These are phyloP conservation scores for Watsonalla binaria DNA, from an alignment of 2,888 invertebrate species.

Conservation along the genomic window DNA sequence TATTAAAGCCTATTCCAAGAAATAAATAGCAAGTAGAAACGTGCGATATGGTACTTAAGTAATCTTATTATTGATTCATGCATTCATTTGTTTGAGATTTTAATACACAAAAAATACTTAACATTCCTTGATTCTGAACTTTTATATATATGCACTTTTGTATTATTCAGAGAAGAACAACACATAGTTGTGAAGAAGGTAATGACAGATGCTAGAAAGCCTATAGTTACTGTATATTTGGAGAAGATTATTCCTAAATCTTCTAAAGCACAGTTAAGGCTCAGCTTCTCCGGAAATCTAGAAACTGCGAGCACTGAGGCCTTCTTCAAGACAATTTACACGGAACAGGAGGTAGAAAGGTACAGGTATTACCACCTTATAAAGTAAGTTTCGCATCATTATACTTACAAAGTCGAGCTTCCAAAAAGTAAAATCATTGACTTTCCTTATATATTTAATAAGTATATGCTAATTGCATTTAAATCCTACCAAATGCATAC, in stretches of 20 bases:
- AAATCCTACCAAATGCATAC: too few species aligned
- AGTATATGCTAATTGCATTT: too few species aligned
- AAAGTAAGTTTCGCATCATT: neutral
- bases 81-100: too few species aligned
- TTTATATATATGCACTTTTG: constrained; percentile 9
- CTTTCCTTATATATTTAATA: too few species aligned
- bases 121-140: too few species aligned
- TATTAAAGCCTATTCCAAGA: too few species aligned
- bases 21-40: too few species aligned
- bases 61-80: too few species aligned
- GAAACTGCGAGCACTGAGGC: constrained; percentile 82
- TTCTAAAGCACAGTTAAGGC: constrained; percentile 79
- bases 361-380: constrained; percentile 23
- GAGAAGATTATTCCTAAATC: constrained; percentile 77
- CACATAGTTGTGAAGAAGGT: constrained; percentile 53
- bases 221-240: constrained; percentile 79
- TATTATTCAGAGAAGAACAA: constrained; percentile 34
- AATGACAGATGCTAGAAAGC: constrained; percentile 79
- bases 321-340: constrained; percentile 83
- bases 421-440: neutral
- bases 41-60: too few species aligned
- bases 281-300: constrained; percentile 82
- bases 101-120: too few species aligned
- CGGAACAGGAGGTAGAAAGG: constrained; percentile 67
- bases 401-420: neutral